A percentile compares a stretch with the other conserved stretches of the same genome.
Evolutionary conservation across 1,140 invertebrate species (phyloP).

Genomic region (Paraescarpia echinospica): DNA sequence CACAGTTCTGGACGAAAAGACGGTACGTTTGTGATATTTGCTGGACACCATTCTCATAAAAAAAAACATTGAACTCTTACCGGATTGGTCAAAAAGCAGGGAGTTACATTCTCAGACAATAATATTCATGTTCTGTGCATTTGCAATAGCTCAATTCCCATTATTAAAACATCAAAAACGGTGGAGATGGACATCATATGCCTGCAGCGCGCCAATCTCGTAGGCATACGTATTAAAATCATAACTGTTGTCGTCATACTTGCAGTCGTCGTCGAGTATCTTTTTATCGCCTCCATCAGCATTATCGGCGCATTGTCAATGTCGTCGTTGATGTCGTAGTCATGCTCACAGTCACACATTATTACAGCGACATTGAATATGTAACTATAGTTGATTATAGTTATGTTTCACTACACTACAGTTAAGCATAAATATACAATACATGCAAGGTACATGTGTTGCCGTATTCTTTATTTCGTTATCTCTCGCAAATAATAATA

Average conservation of each 20-base stretch:
- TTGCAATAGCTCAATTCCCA: too few relatives aligned
- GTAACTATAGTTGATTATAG: not conserved
- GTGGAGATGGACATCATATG: too few relatives aligned
- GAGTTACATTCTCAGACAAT: not conserved
- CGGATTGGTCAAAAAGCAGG: not conserved
- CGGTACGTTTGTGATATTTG: constrained; percentile 56
- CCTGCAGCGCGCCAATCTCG: not conserved
- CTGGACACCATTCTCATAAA: not conserved
- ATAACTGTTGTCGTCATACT: not conserved
- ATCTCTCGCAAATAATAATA: not conserved
- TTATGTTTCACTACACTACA: not conserved
- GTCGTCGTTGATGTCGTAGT: not conserved
- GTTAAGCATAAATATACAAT: not conserved
- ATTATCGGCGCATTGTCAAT: not conserved
- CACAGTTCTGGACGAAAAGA: constrained; percentile 66
- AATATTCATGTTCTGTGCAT: too few relatives aligned
- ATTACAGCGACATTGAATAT: not conserved
- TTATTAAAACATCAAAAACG: too few relatives aligned
- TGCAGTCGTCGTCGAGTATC: not conserved
- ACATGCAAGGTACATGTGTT: not conserved
- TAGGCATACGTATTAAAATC: not conserved
- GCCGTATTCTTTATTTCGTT: not conserved
- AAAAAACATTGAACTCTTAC: not conserved
- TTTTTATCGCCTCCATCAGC: not conserved
- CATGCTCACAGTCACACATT: not conserved